These are phyloP conservation scores for Arge pagana DNA, from an alignment of 2,888 invertebrate species.

Conservation along the genomic window DNA sequence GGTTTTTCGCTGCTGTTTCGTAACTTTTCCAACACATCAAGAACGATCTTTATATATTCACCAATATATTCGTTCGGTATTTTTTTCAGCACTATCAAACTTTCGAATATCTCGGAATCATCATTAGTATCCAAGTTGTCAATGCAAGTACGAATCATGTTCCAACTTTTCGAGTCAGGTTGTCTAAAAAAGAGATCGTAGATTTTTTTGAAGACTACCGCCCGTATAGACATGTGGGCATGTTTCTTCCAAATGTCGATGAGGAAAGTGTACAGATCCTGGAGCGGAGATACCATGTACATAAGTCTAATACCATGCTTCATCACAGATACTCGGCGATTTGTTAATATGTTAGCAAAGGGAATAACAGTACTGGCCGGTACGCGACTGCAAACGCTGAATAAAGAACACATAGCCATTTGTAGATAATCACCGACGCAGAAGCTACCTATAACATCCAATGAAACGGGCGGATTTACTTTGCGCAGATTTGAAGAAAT, in stretches of 20 bases:
- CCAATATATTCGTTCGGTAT: conserved; percentile 34
- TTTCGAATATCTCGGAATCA: conserved; percentile 29
- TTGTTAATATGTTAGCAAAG: conserved; percentile 35
- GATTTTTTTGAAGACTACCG: conserved; percentile 32
- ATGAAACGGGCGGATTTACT: conserved; percentile 45
- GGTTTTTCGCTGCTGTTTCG: not conserved
- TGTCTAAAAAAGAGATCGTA: conserved; percentile 31
- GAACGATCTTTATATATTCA: conserved; percentile 28
- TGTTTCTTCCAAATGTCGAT: conserved; percentile 32
- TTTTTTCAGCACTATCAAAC: not conserved
- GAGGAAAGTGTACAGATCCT: conserved; percentile 30
- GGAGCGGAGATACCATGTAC: conserved; percentile 30
- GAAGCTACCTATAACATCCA: conserved; percentile 32
- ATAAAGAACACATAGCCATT: conserved; percentile 28
- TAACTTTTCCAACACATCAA: conserved; percentile 30
- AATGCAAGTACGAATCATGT: conserved; percentile 31
- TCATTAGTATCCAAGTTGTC: conserved; percentile 32
- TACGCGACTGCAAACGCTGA: conserved; percentile 34
- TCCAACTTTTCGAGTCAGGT: conserved; percentile 35
- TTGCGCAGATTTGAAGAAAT: conserved; percentile 30
- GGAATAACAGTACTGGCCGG: conserved; percentile 31
- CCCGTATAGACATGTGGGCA: conserved; percentile 39
- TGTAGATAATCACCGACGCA: conserved; percentile 40
- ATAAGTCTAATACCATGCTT: conserved; percentile 49
- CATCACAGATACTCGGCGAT: conserved; percentile 40